phyloP scores from a whole-genome alignment of 2,888 invertebrate species.

The Itoplectis maculator region DNA sequence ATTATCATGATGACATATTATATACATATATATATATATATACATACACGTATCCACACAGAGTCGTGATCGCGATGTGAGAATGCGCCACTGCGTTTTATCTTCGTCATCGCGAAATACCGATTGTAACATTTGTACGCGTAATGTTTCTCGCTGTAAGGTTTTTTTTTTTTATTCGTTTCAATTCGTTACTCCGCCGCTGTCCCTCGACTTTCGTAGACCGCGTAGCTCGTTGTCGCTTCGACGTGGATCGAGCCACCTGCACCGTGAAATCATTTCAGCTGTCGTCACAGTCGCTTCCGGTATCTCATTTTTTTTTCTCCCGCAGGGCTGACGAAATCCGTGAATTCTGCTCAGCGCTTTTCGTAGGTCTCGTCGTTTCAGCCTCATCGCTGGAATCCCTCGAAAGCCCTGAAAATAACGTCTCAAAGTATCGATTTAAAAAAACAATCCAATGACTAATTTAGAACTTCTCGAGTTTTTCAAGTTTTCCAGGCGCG shows the following conservation, averaged over 20 bases:
- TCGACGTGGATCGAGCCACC: constrained; percentile 20
- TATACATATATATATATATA: constrained; percentile 11
- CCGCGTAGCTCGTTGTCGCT: constrained; percentile 10
- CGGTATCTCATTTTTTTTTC: constrained; percentile 19
- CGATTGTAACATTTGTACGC: constrained; percentile 47
- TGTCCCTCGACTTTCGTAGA: constrained; percentile 11
- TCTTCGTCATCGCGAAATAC: constrained; percentile 37
- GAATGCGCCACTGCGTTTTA: constrained; percentile 23
- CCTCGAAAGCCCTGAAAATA: not conserved
- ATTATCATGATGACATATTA: constrained; percentile 59
- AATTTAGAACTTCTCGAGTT: not conserved
- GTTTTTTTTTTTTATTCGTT: constrained; percentile 29
- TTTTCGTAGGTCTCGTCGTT: not conserved
- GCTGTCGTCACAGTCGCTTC: constrained; percentile 32
- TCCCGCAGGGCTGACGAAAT: not conserved
- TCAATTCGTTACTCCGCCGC: not conserved
- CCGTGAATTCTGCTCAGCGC: not conserved
- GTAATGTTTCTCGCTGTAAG: constrained; percentile 41
- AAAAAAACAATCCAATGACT: not conserved
- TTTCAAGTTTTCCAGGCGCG: not conserved
- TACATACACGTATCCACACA: constrained; percentile 48
- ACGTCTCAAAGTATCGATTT: not conserved
- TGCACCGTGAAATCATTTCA: constrained; percentile 29
- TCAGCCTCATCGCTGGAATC: not conserved
- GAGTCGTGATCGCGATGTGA: constrained; percentile 18